Conservation (phyloP, 2,888 invertebrate genomes). For the Nasonovia ribisnigri region DNA sequence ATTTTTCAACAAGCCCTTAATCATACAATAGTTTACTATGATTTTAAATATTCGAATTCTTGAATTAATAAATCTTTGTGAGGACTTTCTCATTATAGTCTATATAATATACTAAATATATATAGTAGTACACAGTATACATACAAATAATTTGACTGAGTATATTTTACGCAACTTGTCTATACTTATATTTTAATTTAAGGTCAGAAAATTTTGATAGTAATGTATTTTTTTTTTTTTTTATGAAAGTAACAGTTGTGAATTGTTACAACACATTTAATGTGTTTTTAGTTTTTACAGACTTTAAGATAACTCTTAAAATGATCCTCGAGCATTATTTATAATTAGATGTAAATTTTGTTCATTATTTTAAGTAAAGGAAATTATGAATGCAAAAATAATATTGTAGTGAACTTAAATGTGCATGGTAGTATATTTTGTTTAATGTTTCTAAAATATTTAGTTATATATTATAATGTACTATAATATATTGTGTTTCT, state of each 20-base stretch:
- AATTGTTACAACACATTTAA: background rate
- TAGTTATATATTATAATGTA: background rate
- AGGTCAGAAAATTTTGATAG: background rate
- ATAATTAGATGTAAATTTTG: background rate
- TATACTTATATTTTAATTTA: background rate
- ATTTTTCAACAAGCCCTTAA: background rate
- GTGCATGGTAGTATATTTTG: background rate
- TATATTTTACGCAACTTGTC: background rate
- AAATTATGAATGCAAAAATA: background rate
- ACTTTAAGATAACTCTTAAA: background rate
- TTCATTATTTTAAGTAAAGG: background rate
- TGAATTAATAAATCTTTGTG: background rate
- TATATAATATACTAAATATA: too few relatives aligned
- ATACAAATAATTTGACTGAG: background rate
- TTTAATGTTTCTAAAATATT: background rate
- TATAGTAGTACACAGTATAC: background rate
- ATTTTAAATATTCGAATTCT: background rate
- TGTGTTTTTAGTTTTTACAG: background rate
- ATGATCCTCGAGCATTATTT: background rate
- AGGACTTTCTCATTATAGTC: background rate
- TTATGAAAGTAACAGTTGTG: background rate
- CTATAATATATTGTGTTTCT: background rate
- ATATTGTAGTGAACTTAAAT: background rate
- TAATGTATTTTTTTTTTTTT: background rate
- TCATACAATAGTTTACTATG: background rate